Base-by-base conservation (phyloP, 2,113 vertebrate species). In the Mustela lutreola region DNA sequence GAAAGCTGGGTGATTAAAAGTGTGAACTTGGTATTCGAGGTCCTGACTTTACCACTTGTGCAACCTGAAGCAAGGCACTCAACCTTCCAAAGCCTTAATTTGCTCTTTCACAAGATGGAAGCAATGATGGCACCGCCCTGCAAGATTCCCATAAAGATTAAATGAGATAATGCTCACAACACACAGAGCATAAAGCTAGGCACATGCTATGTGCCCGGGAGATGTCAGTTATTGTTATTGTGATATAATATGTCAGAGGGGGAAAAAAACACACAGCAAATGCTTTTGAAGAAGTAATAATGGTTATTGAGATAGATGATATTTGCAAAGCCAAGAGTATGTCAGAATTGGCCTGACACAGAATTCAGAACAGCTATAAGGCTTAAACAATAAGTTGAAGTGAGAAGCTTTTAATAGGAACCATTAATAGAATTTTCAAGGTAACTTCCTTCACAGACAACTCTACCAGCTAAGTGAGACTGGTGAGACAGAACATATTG, bases 71-170 rank as follows among this genome's bases (percentile, higher is more conserved):
- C 36, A 92, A 75, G 65, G 78, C 42, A 19, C 3, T 63, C 21
- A 15, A 21, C 26, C 14, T 85, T 91, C 62, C 92, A 58, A 67
- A 84, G 39, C 39, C 31, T 39, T 50, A 2, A 62, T 36, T 56
- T 70, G 16, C 26, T 80, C 80, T 28, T 22, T 21, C 8, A 5
- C 7, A 19, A 75, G 31, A 67, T 31, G 26, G 22, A 4, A 60
- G 9, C n/a, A n/a, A 22, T 11, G 10, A 24, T 4, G 36, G 53
- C 12, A 12, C 26, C 28, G 31, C 56, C 48, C 42, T 1, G 0
- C 9, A 9, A 63, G 12, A 16, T 73, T 65, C 42, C 56, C 9
- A 0, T n/a, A n/a, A 85, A 70, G 53, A 86, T 16, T 28, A 73
- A 87, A 70, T 24, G 3, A 79, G 21, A n/a, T 3, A 42, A 56